A percentile compares a stretch with the other conserved stretches of the same genome.
phyloP scores from a whole-genome alignment of 2,888 invertebrate genomes.

The Lordiphosa fenestrarum region DNA sequence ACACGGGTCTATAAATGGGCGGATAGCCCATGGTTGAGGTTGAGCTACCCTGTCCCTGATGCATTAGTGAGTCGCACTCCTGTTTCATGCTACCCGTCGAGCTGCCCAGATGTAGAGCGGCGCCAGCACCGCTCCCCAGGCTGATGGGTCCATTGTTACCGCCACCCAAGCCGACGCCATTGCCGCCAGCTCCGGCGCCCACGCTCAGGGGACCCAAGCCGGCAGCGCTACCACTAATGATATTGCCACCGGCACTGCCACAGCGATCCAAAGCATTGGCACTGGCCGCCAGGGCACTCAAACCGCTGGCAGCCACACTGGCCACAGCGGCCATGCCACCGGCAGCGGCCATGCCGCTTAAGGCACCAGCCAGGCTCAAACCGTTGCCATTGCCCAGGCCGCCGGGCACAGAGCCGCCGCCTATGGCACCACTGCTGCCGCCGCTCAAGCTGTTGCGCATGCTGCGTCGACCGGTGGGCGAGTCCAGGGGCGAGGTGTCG shows the following conservation, averaged over 20 bases:
- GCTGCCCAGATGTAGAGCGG: slow-evolving; percentile 66
- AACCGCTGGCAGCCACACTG: slow-evolving; percentile 56
- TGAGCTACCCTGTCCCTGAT: slow-evolving; percentile 77
- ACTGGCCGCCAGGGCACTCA: slow-evolving; percentile 61
- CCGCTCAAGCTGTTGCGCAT: slow-evolving; percentile 79
- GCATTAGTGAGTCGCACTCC: slow-evolving; percentile 80
- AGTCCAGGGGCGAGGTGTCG: slow-evolving; percentile 78
- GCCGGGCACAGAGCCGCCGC: slow-evolving; percentile 45
- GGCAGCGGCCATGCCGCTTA: slow-evolving; percentile 67
- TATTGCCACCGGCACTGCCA: slow-evolving; percentile 61
- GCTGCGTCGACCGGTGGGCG: slow-evolving; percentile 79
- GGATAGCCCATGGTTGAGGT: slow-evolving; percentile 78
- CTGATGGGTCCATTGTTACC: slow-evolving; percentile 78
- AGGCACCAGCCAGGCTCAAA: slow-evolving; percentile 49
- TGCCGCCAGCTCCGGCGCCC: slow-evolving; percentile 36
- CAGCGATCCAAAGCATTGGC: slow-evolving; percentile 63
- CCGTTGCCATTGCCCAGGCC: slow-evolving; percentile 66
- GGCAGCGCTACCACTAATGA: slow-evolving; percentile 50
- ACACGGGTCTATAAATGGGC: slow-evolving; percentile 80
- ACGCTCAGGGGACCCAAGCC: slow-evolving; percentile 45
- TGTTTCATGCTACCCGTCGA: slow-evolving; percentile 78
- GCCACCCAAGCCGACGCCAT: slow-evolving; percentile 38
- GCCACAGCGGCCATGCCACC: slow-evolving; percentile 62
- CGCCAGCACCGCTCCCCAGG: slow-evolving; percentile 71
- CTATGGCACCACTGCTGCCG: slow-evolving; percentile 46